Base-by-base conservation (phyloP, 2,113 vertebrate genomes). In the Hymenochirus boettgeri region DNA sequence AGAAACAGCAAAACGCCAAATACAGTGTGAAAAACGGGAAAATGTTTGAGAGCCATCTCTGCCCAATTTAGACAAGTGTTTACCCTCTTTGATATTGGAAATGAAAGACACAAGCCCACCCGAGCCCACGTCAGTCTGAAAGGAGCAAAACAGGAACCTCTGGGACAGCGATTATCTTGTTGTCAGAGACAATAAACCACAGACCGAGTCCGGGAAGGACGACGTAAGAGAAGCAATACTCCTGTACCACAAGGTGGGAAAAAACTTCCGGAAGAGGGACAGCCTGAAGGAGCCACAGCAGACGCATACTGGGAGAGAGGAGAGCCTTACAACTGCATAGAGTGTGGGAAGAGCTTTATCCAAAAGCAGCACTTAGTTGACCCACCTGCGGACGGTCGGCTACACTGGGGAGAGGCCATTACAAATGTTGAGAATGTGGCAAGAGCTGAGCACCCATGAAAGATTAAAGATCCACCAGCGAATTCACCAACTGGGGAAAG, bases 381-480 rank as follows among this genome's bases (percentile, higher is more conserved):
- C 61, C 9, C 70, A 71, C 47, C 22, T 64, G 67, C 58, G 13
- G 58, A 70, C 31, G 26, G 53, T 21, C 57, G 58, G 2, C 62
- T 59, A 23, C 67, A 70, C 51, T 62, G 58, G 5, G 67, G 59
- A 10, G 67, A 19, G 58, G 9, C 67, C 67, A 1, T 1, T 70
- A 61, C 26, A 58, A 69, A 29, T 62, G 67, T 52, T 62, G 62
- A 5, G 59, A 70, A 18, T 69, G 65, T 8, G 67, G 67, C 7
- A 86, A 67, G 21, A 59, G 56, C 7, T 67, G 67, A 81, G 78
- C 1, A 81, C 83, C 1, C 79, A 79, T 21, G 83, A 82, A 11
- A 84, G 82, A 13, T 80, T 88, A 5, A 84, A 85, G 71, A 78
- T 81, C 8, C 85, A 87, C 70, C 70, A 82, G 27, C 82, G 79